Conservation (phyloP, 2,797 vertebrate species). For the Lagocephalus sceleratus region DNA sequence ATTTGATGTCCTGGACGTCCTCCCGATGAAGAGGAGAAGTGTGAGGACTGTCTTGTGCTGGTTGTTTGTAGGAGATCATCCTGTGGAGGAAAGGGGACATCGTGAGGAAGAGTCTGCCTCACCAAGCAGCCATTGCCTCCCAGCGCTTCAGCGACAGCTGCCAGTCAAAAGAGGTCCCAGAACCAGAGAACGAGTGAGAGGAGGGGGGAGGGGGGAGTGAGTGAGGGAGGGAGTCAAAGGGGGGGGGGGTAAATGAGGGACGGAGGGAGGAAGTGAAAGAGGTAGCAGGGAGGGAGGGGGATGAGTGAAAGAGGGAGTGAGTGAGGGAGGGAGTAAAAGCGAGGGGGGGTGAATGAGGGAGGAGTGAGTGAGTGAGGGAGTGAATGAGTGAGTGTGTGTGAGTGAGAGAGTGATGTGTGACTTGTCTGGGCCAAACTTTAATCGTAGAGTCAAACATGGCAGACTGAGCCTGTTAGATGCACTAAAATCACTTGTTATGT, state of each 20-base stretch:
- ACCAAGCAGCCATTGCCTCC: slow-evolving; percentile 89
- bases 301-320: too few relatives aligned
- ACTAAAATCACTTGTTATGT: too few relatives aligned
- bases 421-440: too few relatives aligned
- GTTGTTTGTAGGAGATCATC: slow-evolving; percentile 86
- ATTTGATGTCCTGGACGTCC: too few relatives aligned
- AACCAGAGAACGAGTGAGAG: slow-evolving; percentile 37
- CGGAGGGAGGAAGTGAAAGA: too few relatives aligned
- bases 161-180: slow-evolving; percentile 34
- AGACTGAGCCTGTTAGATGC: too few relatives aligned
- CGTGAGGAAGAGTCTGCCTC: slow-evolving; percentile 94
- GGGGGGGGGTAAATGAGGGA: background rate
- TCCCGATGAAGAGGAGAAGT: too few relatives aligned
- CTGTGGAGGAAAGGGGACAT: slow-evolving; percentile 97
- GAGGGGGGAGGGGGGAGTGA: slow-evolving; percentile 21
- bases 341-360: background rate
- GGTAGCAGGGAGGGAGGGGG: too few relatives aligned
- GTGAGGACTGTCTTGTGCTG: background rate
- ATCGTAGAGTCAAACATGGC: too few relatives aligned
- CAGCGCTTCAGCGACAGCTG: slow-evolving; percentile 88
- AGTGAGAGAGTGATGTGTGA: too few relatives aligned
- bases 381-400: too few relatives aligned
- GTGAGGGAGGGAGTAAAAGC: background rate
- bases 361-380: too few relatives aligned
- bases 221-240: slow-evolving; percentile 9